These are phyloP conservation scores for Channa argus DNA, from an alignment of 2,113 vertebrate genomes.

Conservation along the genomic window DNA sequence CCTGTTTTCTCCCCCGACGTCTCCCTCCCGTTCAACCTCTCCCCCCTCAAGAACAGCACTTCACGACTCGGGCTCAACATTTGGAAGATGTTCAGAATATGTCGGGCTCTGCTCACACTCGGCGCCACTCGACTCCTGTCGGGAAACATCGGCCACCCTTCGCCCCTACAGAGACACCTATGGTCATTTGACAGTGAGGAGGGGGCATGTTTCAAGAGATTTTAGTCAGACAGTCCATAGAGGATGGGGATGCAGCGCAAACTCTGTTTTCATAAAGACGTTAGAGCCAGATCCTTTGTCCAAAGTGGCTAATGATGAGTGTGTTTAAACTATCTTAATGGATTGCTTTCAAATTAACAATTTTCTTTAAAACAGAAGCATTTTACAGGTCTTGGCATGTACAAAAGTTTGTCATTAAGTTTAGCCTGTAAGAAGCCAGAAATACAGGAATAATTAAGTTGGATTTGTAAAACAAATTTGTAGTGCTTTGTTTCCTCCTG, in stretches of 20 bases:
- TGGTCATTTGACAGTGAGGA: slow-evolving; percentile 24
- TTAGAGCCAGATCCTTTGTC: not conserved
- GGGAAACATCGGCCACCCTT: slow-evolving; percentile 67
- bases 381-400: too few species aligned
- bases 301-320: not conserved
- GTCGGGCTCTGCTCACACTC: slow-evolving; percentile 66
- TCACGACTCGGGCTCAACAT: slow-evolving; percentile 75
- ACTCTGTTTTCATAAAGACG: not conserved
- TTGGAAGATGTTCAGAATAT: slow-evolving; percentile 75
- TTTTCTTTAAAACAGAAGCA: too few species aligned
- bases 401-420: too few species aligned
- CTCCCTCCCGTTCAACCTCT: slow-evolving; percentile 66
- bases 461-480: too few species aligned
- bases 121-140: slow-evolving; percentile 77
- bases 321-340: not conserved
- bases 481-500: too few species aligned
- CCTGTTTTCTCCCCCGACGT: slow-evolving; percentile 45
- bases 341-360: not conserved
- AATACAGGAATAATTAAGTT: too few species aligned
- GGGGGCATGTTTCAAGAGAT: not conserved
- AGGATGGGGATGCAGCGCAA: slow-evolving; percentile 16
- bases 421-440: too few species aligned
- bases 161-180: slow-evolving; percentile 13
- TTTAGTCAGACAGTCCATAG: not conserved
- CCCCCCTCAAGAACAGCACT: slow-evolving; percentile 73